Percentiles rank a stretch among this genome's conserved stretches.
phyloP scores from a whole-genome alignment of 1,140 invertebrate species.

The Anadara kagoshimensis region DNA sequence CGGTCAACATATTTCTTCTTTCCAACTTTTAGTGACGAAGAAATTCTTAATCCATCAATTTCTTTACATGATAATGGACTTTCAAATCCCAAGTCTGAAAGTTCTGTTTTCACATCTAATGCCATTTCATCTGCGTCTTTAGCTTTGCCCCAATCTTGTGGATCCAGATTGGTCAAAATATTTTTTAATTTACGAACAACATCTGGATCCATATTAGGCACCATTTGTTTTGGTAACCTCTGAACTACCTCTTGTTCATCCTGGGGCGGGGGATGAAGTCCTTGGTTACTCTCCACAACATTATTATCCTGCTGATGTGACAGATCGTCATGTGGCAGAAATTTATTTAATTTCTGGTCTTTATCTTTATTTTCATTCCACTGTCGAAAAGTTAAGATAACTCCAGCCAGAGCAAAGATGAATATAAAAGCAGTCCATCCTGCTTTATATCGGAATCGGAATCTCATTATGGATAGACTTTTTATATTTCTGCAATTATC shows the following conservation, averaged over 20 bases:
- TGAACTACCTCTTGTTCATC: conserved; percentile 3
- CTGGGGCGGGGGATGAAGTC: conserved; percentile 6
- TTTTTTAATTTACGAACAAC: conserved; percentile 6
- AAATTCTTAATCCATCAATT: conserved; percentile 44
- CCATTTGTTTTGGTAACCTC: neutral
- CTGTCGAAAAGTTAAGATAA: conserved; percentile 34
- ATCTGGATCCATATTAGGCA: conserved; percentile 10
- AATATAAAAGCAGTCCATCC: conserved; percentile 29
- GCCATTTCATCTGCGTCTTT: conserved; percentile 50
- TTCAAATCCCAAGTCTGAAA: conserved; percentile 42
- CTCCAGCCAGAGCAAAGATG: conserved; percentile 24
- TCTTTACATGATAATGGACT: conserved; percentile 55
- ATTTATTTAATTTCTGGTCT: conserved; percentile 1
- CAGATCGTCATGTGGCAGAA: neutral
- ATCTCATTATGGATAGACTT: conserved; percentile 20
- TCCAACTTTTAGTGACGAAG: conserved; percentile 32
- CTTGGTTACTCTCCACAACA: conserved; percentile 8
- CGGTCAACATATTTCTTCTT: conserved; percentile 48
- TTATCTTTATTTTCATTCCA: conserved; percentile 15
- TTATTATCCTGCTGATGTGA: neutral
- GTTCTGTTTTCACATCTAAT: conserved; percentile 36
- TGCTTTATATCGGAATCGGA: conserved; percentile 22
- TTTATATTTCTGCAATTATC: neutral
- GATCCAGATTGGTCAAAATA: conserved; percentile 43
- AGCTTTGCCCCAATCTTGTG: conserved; percentile 48